Conservation (phyloP, 2,888 invertebrate species). For the Drosophila helvetica region DNA sequence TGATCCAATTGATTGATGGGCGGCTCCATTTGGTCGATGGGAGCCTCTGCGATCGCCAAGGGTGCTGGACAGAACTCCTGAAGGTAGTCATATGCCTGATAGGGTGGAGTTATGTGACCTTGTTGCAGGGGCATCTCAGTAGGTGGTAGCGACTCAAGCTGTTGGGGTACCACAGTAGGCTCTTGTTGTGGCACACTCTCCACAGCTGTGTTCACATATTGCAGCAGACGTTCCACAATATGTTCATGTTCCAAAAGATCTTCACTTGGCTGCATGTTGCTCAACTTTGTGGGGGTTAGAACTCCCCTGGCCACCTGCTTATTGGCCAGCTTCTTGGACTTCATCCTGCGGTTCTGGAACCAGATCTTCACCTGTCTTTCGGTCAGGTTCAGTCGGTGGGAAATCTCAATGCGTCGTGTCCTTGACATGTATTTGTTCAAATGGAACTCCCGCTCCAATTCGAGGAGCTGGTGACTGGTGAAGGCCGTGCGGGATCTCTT, state of each 20-base stretch:
- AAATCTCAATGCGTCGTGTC: conserved; percentile 96
- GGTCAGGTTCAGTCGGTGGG: conserved; percentile 94
- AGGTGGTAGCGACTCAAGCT: background rate
- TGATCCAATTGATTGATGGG: background rate
- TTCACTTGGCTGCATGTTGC: background rate
- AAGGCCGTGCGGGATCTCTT: conserved; percentile 39
- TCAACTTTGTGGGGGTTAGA: background rate
- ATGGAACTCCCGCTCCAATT: conserved; percentile 40
- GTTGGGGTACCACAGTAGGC: background rate
- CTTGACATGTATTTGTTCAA: conserved; percentile 85
- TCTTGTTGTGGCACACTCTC: background rate
- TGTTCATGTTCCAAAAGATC: conserved; percentile 53
- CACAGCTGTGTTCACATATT: conserved; percentile 40
- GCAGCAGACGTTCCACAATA: conserved; percentile 68
- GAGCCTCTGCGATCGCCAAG: conserved; percentile 5
- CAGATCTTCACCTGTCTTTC: conserved; percentile 94
- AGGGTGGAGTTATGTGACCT: conserved; percentile 18
- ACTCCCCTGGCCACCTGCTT: conserved; percentile 9
- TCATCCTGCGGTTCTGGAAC: conserved; percentile 93
- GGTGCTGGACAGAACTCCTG: conserved; percentile 16
- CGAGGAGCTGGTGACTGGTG: conserved; percentile 35
- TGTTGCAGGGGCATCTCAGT: background rate
- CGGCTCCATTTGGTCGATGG: background rate
- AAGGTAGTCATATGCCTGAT: conserved; percentile 31
- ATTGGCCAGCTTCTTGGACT: conserved; percentile 86